Base-by-base conservation (phyloP, 2,797 vertebrate genomes). In the Notoglanidium macrostoma region DNA sequence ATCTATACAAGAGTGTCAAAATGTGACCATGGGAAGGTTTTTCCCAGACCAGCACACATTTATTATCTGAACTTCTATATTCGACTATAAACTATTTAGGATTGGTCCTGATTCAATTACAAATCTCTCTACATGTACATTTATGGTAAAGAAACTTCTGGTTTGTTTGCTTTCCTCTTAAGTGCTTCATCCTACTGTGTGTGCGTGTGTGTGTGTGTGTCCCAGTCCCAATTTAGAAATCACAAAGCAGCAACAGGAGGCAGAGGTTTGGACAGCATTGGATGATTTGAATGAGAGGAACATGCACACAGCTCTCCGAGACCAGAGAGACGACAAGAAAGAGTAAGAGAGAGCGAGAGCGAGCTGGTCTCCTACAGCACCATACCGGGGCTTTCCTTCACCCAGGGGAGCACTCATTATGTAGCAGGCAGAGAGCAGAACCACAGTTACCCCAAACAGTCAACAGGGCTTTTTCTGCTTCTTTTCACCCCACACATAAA, bases 211-310 rank as follows among this genome's bases (percentile, higher is more conserved):
- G 90, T 85, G 49, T 80, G 72, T 92, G 86, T 90, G 92, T 93
- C 90, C 79, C 86, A 76, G 85, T 92, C 68, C 92, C 93, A 93
- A 92, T 92, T 68, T 93, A 95, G 95, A 97, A 97, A 97, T 96
- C 95, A 95, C 95, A 97, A 97, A 97, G 96, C 96, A 97, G 96
- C 95, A 96, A 96, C 94, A 95, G 94, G 95, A 95, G 95, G 94
- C 95, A 93, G 93, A 96, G 95, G 86, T 93, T 94, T 93, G 85
- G 88, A 94, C 94, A 95, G 94, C 95, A 96, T 93, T 94, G 94
- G 93, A 96, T 97, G 96, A 95, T 94, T 94, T 94, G 93, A 96
- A 95, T 96, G 96, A 96, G 93, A 93, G 93, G 94, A 95, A 94
- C 96, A 97, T 97, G 96, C 96, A 97, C 88, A 96, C 95, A 96